These are phyloP conservation scores for Sphaerophoria taeniata DNA, from an alignment of 2,888 invertebrate genomes.

Conservation along the genomic window DNA sequence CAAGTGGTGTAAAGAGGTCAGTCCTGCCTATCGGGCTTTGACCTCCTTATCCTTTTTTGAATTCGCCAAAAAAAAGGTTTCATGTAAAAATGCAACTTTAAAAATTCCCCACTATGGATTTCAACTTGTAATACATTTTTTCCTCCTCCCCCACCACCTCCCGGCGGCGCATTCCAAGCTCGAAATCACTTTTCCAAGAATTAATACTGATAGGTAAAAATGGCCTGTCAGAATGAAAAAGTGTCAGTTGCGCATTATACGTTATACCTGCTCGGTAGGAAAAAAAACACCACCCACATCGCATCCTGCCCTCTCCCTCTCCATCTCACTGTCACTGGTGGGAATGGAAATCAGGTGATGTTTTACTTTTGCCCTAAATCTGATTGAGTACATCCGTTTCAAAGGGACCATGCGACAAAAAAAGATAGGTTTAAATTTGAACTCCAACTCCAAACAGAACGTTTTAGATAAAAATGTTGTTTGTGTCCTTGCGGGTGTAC, in stretches of 20 bases:
- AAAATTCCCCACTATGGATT: background rate
- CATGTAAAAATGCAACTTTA: background rate
- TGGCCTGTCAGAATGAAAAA: constrained; percentile 70
- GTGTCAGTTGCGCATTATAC: constrained; percentile 57
- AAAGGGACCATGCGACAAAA: constrained; percentile 10
- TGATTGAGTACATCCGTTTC: constrained; percentile 67
- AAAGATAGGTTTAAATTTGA: constrained; percentile 28
- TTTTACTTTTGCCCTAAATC: constrained; percentile 54
- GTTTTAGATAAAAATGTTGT: constrained; percentile 50
- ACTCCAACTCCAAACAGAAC: constrained; percentile 38
- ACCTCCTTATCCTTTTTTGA: too few species aligned
- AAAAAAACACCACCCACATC: constrained; percentile 8
- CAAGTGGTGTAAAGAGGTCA: background rate
- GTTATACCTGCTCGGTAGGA: constrained; percentile 32
- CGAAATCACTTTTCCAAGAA: constrained; percentile 63
- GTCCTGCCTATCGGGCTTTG: too few species aligned
- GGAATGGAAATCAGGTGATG: constrained; percentile 29
- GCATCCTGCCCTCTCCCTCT: background rate
- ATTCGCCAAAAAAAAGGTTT: background rate
- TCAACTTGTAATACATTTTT: background rate
- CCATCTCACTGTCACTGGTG: background rate
- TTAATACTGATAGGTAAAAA: constrained; percentile 67
- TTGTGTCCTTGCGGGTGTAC: constrained; percentile 34
- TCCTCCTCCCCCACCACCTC: background rate
- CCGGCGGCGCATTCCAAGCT: background rate